Evolutionary conservation across 2,888 invertebrate species (phyloP).

Genomic region (Mesoligia furuncula): DNA sequence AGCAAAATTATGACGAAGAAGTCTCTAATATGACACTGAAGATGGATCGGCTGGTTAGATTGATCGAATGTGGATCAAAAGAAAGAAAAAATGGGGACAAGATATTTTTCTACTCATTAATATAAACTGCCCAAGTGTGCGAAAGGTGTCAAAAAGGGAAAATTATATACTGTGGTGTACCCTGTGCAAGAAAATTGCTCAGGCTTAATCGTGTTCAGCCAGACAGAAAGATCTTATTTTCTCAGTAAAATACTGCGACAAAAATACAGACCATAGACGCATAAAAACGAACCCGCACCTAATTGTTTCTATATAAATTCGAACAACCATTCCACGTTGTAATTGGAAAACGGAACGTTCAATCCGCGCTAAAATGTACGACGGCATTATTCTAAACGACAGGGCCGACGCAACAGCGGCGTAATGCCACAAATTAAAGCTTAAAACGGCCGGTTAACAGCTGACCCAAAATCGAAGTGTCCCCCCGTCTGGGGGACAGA

Average conservation of each 20-base stretch:
- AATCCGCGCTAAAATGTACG: slow-evolving; percentile 80
- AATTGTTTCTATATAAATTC: slow-evolving; percentile 66
- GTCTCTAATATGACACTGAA: slow-evolving; percentile 25
- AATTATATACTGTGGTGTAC: background rate
- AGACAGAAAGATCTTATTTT: background rate
- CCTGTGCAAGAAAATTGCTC: background rate
- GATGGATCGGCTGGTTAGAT: slow-evolving; percentile 46
- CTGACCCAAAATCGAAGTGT: slow-evolving; percentile 89
- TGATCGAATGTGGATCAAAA: slow-evolving; percentile 34
- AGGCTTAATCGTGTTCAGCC: background rate
- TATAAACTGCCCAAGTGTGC: background rate
- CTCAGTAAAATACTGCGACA: slow-evolving; percentile 38
- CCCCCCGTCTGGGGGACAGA: slow-evolving; percentile 78
- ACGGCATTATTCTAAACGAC: slow-evolving; percentile 88
- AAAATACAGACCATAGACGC: slow-evolving; percentile 46
- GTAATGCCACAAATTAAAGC: slow-evolving; percentile 90
- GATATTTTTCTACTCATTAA: slow-evolving; percentile 31
- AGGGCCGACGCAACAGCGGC: slow-evolving; percentile 80
- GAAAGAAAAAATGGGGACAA: slow-evolving; percentile 13
- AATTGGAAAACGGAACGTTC: slow-evolving; percentile 81
- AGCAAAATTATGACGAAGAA: slow-evolving; percentile 21
- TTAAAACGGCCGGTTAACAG: slow-evolving; percentile 90
- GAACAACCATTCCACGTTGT: slow-evolving; percentile 68
- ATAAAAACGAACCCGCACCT: slow-evolving; percentile 55
- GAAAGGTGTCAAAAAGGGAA: slow-evolving; percentile 2